These are phyloP conservation scores for Drosophila watanabei DNA, from an alignment of 1,140 invertebrate genomes.

Conservation along the genomic window DNA sequence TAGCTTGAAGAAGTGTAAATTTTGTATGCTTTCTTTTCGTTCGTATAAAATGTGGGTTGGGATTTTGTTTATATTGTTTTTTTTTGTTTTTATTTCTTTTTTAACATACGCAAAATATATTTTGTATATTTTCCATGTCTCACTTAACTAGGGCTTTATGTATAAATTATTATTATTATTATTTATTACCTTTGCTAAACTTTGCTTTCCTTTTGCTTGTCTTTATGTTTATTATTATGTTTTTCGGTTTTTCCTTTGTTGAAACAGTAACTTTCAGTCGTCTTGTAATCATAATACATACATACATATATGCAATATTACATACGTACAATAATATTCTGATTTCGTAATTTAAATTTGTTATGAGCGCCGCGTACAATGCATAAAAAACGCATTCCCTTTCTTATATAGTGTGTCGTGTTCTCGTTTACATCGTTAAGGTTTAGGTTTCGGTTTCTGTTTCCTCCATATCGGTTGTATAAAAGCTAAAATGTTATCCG, in stretches of 20 bases:
- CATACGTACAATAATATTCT: slow-evolving; percentile 71
- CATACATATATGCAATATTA: slow-evolving; percentile 73
- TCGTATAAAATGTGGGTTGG: slow-evolving; percentile 70
- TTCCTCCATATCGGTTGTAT: slow-evolving; percentile 61
- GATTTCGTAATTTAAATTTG: slow-evolving; percentile 54
- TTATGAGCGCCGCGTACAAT: slow-evolving; percentile 77
- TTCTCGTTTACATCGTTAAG: slow-evolving; percentile 39
- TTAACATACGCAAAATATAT: slow-evolving; percentile 81
- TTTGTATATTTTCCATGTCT: slow-evolving; percentile 69
- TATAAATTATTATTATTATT: slow-evolving; percentile 65
- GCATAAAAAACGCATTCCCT: slow-evolving; percentile 70
- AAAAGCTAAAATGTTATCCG: slow-evolving; percentile 76
- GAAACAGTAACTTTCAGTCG: slow-evolving; percentile 83
- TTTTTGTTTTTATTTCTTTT: slow-evolving; percentile 46
- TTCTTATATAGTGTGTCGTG: slow-evolving; percentile 84
- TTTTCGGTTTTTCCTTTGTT: slow-evolving; percentile 55
- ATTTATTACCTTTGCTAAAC: slow-evolving; percentile 69
- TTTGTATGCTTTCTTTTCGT: slow-evolving; percentile 40
- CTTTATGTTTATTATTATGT: slow-evolving; percentile 14
- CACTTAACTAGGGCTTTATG: slow-evolving; percentile 60
- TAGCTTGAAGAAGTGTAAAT: slow-evolving; percentile 62
- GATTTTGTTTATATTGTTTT: slow-evolving; percentile 48
- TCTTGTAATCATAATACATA: slow-evolving; percentile 82
- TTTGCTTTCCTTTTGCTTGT: slow-evolving; percentile 38
- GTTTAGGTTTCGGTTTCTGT: slow-evolving; percentile 33